Base-by-base conservation (phyloP, 2,113 vertebrate genomes). In the Anolis sagrei region DNA sequence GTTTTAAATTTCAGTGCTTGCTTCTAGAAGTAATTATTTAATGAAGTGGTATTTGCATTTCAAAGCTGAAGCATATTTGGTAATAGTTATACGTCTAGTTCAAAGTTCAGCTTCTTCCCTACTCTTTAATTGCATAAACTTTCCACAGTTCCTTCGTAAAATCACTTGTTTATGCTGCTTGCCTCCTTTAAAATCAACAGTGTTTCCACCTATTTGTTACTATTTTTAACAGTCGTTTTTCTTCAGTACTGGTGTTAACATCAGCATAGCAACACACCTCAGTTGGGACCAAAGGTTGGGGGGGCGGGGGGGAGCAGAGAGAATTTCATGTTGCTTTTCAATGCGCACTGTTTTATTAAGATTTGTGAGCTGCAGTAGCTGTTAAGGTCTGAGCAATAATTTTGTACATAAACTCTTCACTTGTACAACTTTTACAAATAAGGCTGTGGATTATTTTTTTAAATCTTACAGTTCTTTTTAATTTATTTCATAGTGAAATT, bases 171-270 rank as follows among this genome's bases (percentile, higher is more conserved):
- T 23, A 2, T 85, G 58, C 4, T n/a, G 84, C 76, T 23, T 13
- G 51, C 73, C 81, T 23, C 49, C 66, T 86, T 89, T 36, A 72
- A 76, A 81, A 68, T 69, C 29, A 86, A 62, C 78, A 70, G 48
- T 75, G 58, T 88, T 88, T 81, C 4, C 32, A n/a, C 78, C 79
- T 76, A 44, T 86, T 82, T 51, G 19, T 66, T 10, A 44, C 85
- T n/a, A 16, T 39, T 88, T 32, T 74, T 36, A 16, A 72, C 62
- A 81, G n/a, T 39, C 88, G 79, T 72, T 84, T 29, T 2, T 70
- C 62, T 64, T 86, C 78, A 84, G 78, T 78, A 48, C 81, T 88
- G 76, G 18, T 84, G 58, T 76, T 88, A 86, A 44, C 48, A 87
- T 81, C 49, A 91, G 80, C 86, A 76, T 62, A 85, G 74, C 66